Evolutionary conservation across 2,113 vertebrate genomes (phyloP), one percentile per base, ranked within the genome.

Genomic region (Corvus hawaiiensis): DNA sequence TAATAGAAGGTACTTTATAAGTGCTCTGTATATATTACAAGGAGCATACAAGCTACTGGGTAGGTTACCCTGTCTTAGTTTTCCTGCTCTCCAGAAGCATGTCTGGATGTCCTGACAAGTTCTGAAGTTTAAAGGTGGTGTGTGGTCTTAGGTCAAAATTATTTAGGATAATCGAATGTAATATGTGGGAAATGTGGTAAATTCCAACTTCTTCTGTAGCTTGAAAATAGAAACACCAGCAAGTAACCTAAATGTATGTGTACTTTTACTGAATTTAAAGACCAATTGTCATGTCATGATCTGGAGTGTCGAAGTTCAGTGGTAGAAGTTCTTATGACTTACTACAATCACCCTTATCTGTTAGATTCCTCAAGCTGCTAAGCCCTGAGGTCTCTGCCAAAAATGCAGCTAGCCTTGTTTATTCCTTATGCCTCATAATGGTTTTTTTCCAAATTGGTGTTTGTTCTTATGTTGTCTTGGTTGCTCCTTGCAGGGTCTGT

Each of bases 281-380:
- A 32, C 0, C 28, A 39, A 0, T 35, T 48, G 4, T 66, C 64
- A 9, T 0, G 13, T 30, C 19, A 11, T 63, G n/a, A 49, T 55
- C 33, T 89, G 21, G 48, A 78, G 30, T 56, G 35, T 37, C 35
- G 26, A 49, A 85, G 20, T 71, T 79, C 37, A 73, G 46, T 58
- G 12, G 16, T 33, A 80, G 59, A 73, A 28, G 48, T 81, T 54
- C 32, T 44, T 73, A 63, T 2, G 37, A 20, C 12, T 71, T 85
- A 13, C 0, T 8, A 11, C 8, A 24, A 7, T 41, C 35, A 48
- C 41, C 33, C 26, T 59, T 56, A 33, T 62, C 37, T 52, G 4
- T 82, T 67, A 58, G 27, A 44, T 76, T 83, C 7, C 28, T 75
- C 22, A 72, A 64, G 46, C 32, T 68, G 52, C 44, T 64, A 49